Evolutionary conservation across 2,113 vertebrate genomes (phyloP).

Genomic region (Shinisaurus crocodilurus): DNA sequence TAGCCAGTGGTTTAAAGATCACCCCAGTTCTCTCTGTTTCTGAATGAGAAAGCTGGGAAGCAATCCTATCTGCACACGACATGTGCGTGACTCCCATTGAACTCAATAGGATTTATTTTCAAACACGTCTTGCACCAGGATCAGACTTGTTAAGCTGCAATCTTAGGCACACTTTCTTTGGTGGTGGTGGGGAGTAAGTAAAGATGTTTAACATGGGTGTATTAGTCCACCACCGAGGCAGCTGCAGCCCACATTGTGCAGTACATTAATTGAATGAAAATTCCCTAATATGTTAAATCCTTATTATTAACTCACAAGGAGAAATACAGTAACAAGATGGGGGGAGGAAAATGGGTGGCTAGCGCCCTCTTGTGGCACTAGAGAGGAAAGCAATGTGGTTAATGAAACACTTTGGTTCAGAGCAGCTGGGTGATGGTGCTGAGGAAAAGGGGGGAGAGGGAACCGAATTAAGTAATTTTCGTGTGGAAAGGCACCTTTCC

Average conservation of each 20-base stretch:
- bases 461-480: conserved; percentile 18
- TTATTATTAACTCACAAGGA: conserved; percentile 17
- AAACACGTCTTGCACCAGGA: neutral
- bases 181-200: neutral
- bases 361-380: conserved; percentile 66
- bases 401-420: neutral
- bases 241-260: conserved; percentile 14
- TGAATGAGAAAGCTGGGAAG: neutral
- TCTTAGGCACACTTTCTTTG: neutral
- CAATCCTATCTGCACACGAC: neutral
- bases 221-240: neutral
- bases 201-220: neutral
- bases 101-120: neutral
- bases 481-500: neutral
- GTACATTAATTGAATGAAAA: conserved; percentile 35
- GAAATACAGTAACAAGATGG: neutral
- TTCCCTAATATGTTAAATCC: conserved; percentile 27
- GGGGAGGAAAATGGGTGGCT: conserved; percentile 33
- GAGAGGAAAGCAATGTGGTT: neutral
- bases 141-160: neutral
- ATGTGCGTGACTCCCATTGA: neutral
- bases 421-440: conserved; percentile 6
- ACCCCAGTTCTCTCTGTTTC: neutral
- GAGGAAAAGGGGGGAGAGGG: neutral
- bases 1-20: neutral